These are phyloP conservation scores for Sturmia bella DNA, from an alignment of 2,888 invertebrate species.

Conservation along the genomic window DNA sequence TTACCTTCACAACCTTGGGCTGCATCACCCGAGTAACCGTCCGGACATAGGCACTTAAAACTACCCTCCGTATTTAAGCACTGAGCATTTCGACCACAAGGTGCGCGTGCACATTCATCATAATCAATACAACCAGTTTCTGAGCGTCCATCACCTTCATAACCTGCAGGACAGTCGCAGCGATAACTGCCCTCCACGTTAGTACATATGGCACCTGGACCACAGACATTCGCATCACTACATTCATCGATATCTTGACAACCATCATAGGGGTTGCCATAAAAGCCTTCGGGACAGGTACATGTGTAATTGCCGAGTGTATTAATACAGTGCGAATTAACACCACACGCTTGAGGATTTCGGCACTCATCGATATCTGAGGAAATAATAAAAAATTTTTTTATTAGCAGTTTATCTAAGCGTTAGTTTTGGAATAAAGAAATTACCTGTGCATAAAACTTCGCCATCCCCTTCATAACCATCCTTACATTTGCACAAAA, in stretches of 20 bases:
- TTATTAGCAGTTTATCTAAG: neutral
- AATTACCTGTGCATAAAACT: slow-evolving; percentile 90
- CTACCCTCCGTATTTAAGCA: slow-evolving; percentile 91
- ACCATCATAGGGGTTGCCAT: slow-evolving; percentile 90
- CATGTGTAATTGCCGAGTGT: slow-evolving; percentile 94
- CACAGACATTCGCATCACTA: slow-evolving; percentile 87
- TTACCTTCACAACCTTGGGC: slow-evolving; percentile 89
- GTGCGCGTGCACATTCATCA: slow-evolving; percentile 88
- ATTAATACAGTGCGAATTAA: slow-evolving; percentile 91
- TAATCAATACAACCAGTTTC: slow-evolving; percentile 87
- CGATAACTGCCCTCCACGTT: slow-evolving; percentile 91
- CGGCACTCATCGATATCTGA: slow-evolving; percentile 94
- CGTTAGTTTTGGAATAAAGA: neutral
- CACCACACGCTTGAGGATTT: slow-evolving; percentile 90
- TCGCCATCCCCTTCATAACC: slow-evolving; percentile 96
- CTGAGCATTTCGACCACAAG: slow-evolving; percentile 90
- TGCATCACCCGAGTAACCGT: slow-evolving; percentile 91
- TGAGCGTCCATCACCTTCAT: slow-evolving; percentile 89
- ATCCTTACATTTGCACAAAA: slow-evolving; percentile 95
- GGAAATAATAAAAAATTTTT: slow-evolving; percentile 1
- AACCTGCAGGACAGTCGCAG: slow-evolving; percentile 92
- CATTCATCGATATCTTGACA: slow-evolving; percentile 94
- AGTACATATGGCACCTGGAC: slow-evolving; percentile 89
- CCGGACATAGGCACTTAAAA: slow-evolving; percentile 91
- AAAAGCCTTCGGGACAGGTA: slow-evolving; percentile 90